Conservation (phyloP, 2,797 vertebrate genomes). For the Sebastes hubbsi region DNA sequence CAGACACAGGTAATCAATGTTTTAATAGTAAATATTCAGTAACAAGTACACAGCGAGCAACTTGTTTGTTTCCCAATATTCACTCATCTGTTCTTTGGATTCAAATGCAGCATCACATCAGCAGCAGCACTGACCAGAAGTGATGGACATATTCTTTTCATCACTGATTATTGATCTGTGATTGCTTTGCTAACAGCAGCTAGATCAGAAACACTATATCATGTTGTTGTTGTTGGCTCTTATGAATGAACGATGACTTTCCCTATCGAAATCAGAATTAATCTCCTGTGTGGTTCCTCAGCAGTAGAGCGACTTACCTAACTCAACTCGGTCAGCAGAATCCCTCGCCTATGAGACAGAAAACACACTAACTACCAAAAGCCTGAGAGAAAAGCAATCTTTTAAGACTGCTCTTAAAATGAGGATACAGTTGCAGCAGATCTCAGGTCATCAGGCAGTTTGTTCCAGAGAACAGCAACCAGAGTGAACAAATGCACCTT, state of each 20-base stretch:
- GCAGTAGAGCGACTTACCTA: neutral
- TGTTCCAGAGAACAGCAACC: too few relatives aligned
- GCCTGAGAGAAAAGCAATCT: neutral
- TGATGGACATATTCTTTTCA: neutral
- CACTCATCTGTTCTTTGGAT: neutral
- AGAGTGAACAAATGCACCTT: too few relatives aligned
- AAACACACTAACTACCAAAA: neutral
- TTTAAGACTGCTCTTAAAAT: neutral
- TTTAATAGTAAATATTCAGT: neutral
- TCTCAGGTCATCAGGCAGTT: neutral
- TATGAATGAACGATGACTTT: neutral
- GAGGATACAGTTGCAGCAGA: neutral
- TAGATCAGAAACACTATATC: neutral
- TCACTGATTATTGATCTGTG: neutral
- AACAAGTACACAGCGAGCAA: neutral
- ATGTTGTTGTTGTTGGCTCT: too few relatives aligned
- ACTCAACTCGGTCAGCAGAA: neutral
- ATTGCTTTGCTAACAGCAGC: neutral
- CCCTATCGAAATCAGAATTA: too few relatives aligned
- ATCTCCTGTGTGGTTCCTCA: neutral
- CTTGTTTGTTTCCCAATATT: neutral
- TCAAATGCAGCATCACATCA: neutral
- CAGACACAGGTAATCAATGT: neutral
- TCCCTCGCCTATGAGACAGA: neutral
- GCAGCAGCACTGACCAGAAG: neutral